phyloP scores from a whole-genome alignment of 2,113 vertebrate species.

The Cavia porcellus region DNA sequence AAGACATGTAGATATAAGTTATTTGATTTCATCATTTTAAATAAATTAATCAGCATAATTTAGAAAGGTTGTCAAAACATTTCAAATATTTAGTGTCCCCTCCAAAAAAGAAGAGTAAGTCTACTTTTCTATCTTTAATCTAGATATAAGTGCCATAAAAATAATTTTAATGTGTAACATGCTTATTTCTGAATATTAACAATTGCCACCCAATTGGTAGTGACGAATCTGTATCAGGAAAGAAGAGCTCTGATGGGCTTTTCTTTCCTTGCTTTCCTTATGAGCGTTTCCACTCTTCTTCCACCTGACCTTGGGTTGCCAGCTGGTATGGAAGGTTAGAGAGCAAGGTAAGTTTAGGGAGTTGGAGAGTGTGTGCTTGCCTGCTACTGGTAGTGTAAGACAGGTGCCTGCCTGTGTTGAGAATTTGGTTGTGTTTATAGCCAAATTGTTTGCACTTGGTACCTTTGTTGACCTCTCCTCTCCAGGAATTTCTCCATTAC shows the following conservation, averaged over 20 bases:
- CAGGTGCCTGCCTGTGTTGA: background rate
- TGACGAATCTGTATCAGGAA: too few relatives aligned
- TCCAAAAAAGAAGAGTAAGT: background rate
- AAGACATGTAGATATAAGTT: background rate
- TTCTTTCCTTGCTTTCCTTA: background rate
- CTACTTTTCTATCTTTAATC: background rate
- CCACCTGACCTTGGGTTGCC: background rate
- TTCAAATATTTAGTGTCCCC: background rate
- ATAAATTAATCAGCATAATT: background rate
- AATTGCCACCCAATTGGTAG: rapidly evolving
- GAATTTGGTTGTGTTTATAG: background rate
- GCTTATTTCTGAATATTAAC: background rate
- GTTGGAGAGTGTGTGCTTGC: background rate
- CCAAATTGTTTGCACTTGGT: background rate
- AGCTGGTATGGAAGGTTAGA: background rate
- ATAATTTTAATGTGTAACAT: background rate
- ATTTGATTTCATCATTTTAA: conserved; percentile 24
- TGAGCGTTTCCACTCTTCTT: background rate
- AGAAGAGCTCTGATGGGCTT: rapidly evolving
- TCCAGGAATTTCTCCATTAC: background rate
- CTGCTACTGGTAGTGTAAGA: background rate
- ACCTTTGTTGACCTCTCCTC: background rate
- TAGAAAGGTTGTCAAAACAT: conserved; percentile 30
- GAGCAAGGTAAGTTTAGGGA: background rate
- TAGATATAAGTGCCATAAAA: background rate